A percentile compares a stretch with the other conserved stretches of the same genome.
Conservation (phyloP, 1,140 invertebrate genomes). For the Samia ricini region DNA sequence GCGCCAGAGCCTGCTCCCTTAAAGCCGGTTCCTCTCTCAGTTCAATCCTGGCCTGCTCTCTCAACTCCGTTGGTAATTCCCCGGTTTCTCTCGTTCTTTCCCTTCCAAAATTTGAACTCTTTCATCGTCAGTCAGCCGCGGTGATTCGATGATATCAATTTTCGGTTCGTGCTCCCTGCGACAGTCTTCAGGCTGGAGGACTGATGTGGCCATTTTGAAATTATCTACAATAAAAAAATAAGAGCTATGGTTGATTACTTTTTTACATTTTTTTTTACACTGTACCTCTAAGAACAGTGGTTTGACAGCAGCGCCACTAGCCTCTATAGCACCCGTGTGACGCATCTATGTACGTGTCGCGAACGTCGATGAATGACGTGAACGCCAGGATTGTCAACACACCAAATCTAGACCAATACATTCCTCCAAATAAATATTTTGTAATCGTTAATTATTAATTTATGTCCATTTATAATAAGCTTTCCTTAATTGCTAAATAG, state of each 20-base stretch:
- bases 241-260: not conserved
- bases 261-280: too few species aligned
- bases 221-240: constrained; percentile 26
- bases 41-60: constrained; percentile 82
- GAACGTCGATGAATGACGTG: too few species aligned
- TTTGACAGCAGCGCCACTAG: too few species aligned
- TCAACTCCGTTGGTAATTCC: constrained; percentile 62
- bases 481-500: too few species aligned
- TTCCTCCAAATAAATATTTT: too few species aligned
- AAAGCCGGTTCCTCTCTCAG: constrained; percentile 85
- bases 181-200: constrained; percentile 64
- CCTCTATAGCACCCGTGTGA: too few species aligned
- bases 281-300: too few species aligned
- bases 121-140: constrained; percentile 58
- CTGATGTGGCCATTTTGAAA: constrained; percentile 64
- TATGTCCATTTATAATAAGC: too few species aligned
- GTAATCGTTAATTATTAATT: too few species aligned
- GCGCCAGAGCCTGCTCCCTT: constrained; percentile 82
- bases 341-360: too few species aligned
- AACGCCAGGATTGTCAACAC: too few species aligned
- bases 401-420: too few species aligned
- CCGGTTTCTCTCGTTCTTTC: constrained; percentile 60
- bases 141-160: constrained; percentile 40
- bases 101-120: constrained; percentile 47
- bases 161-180: constrained; percentile 56